Percentiles rank a stretch among this genome's conserved stretches.
These are phyloP conservation scores for Hofmannophila pseudospretella DNA, from an alignment of 2,888 invertebrate species.

Conservation along the genomic window DNA sequence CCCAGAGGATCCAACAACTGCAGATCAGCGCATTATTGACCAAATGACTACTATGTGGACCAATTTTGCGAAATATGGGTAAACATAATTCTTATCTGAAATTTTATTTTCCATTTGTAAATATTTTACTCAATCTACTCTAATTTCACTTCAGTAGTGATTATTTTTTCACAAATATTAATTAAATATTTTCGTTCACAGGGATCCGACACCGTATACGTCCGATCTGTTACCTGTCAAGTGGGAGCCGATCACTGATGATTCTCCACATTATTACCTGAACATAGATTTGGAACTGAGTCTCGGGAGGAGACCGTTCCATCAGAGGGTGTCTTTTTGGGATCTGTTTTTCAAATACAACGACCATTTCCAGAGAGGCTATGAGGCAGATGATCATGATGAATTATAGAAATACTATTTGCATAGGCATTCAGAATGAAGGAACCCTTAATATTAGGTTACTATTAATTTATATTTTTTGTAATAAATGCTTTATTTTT, in stretches of 20 bases:
- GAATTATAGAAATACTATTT: too few species aligned
- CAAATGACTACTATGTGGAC: conserved; percentile 36
- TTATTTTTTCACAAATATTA: too few species aligned
- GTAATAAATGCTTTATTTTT: too few species aligned
- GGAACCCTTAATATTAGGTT: too few species aligned
- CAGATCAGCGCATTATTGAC: conserved; percentile 41
- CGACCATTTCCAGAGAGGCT: conserved; percentile 13
- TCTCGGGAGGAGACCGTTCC: conserved; percentile 25
- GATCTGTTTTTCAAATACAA: conserved; percentile 36
- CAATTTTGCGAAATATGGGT: conserved; percentile 11
- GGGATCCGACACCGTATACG: conserved; percentile 39
- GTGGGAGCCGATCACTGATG: conserved; percentile 36
- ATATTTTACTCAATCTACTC: too few species aligned
- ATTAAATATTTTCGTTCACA: conserved; percentile 17
- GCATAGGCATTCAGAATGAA: too few species aligned
- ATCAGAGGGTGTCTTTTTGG: conserved; percentile 38
- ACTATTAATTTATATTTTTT: too few species aligned
- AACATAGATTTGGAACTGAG: conserved; percentile 27
- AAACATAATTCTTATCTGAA: too few species aligned
- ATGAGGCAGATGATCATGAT: too few species aligned
- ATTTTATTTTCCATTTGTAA: too few species aligned
- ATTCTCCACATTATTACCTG: conserved; percentile 25
- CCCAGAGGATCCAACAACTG: conserved; percentile 15
- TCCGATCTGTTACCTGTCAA: conserved; percentile 33
- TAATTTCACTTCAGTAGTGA: too few species aligned